phyloP scores from a whole-genome alignment of 2,797 vertebrate genomes.

The Podargus strigoides region DNA sequence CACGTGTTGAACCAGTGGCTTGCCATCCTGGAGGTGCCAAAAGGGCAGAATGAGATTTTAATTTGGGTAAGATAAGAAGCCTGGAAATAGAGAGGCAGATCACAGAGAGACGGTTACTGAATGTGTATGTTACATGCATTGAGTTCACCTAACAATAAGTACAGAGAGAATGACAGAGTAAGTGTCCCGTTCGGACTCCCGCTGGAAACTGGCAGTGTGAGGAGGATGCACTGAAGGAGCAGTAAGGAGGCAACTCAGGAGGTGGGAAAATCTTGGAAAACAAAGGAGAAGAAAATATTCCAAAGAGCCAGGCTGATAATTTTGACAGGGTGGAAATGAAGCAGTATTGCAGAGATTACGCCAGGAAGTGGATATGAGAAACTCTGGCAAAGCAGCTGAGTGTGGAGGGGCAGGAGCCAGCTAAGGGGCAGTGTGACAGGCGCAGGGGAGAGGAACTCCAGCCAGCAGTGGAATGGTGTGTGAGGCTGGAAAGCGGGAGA shows the following conservation, averaged over 20 bases:
- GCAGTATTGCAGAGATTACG: neutral
- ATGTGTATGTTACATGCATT: neutral
- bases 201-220: neutral
- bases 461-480: neutral
- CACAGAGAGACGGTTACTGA: neutral
- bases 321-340: slow-evolving; percentile 3
- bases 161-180: neutral
- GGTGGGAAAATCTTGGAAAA: neutral
- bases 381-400: neutral
- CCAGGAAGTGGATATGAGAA: neutral
- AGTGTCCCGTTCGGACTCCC: neutral
- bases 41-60: neutral
- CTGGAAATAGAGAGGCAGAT: neutral
- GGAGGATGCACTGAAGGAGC: neutral
- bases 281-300: neutral
- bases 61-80: neutral
- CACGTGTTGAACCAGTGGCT: neutral
- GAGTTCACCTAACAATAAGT: neutral
- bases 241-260: neutral
- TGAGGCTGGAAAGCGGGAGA: neutral
- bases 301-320: neutral
- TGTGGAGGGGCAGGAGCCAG: neutral
- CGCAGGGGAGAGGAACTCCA: neutral
- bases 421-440: neutral
- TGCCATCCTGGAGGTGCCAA: neutral